Evolutionary conservation across 1,140 invertebrate genomes (phyloP).

Genomic region (Caenorhabditis tropicalis): DNA sequence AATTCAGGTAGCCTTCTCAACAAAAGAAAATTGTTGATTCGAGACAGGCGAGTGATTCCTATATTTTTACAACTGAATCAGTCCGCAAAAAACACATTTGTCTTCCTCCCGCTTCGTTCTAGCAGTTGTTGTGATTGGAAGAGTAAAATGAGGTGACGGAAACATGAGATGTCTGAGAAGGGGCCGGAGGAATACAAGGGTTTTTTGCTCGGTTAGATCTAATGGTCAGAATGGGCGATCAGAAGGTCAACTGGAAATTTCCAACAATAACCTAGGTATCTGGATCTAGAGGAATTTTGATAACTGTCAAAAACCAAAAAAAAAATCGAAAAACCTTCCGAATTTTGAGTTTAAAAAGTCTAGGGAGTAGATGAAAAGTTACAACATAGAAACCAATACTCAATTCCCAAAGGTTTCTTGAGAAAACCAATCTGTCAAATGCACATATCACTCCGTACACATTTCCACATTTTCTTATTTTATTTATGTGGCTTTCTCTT

Average conservation of each 20-base stretch:
- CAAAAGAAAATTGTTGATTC: too few relatives aligned
- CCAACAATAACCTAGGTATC: too few relatives aligned
- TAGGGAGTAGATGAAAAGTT: neutral
- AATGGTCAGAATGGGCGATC: neutral
- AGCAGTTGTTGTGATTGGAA: conserved; percentile 23
- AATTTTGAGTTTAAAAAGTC: too few relatives aligned
- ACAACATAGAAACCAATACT: neutral
- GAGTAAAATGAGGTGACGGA: neutral
- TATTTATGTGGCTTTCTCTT: conserved; percentile 35
- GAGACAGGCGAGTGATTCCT: neutral
- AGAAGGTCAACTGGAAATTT: too few relatives aligned
- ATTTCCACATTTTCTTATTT: conserved; percentile 16
- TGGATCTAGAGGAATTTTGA: too few relatives aligned
- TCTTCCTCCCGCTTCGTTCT: neutral
- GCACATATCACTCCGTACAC: neutral
- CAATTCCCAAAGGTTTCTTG: neutral
- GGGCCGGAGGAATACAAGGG: neutral
- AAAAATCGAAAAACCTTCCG: too few relatives aligned
- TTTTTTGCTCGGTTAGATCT: neutral
- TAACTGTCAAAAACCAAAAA: too few relatives aligned
- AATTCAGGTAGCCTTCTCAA: neutral
- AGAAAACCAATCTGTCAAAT: conserved; percentile 27
- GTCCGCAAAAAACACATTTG: conserved; percentile 11
- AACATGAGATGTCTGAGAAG: conserved; percentile 12
- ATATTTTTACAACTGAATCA: conserved; percentile 7